Evolutionary conservation across 2,888 invertebrate species (phyloP), one percentile per base, ranked within the genome.

Genomic region (Pseudococcus longispinus): DNA sequence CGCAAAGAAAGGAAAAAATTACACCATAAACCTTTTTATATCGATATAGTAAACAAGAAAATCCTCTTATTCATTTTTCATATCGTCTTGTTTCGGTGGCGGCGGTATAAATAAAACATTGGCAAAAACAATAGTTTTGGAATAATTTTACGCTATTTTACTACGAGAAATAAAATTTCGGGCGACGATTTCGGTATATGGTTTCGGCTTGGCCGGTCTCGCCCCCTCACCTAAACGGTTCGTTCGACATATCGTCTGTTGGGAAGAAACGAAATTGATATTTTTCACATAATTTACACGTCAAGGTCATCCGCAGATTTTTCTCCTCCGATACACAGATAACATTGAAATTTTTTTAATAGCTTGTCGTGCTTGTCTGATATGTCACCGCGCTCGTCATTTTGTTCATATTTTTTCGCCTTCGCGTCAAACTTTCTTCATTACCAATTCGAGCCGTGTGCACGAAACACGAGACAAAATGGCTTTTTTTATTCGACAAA

Each of bases 291-390:
- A 80, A 80, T 80, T 80, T 80, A 80, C 77, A 8, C 42, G 42
- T 15, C 77, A 80, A 80, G 77, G 77, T 80, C 77, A 80, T 29
- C 77, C 6, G 4, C 9, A 80, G 4, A 80, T 42, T n/a, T 80
- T 5, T 42, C 8, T 42, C 13, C 20, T 60, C 23, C 15, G 37
- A 74, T 74, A 37, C 18, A 70, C 4, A 74, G 29, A n/a, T n/a
- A 42, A 80, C 42, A 42, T 80, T 42, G 77, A 80, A 20, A 80
- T 80, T 42, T 80, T 80, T 42, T 42, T 42, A 80, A 80, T 42
- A 80, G 77, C 77, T 80, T 80, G 77, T 80, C 77, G 42, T 42
- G 42, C 42, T 80, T 80, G 77, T 80, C 77, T 80, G 23, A 80
- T 42, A 42, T 80, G 77, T 80, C 77, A 42, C 42, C 42, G 20